These are phyloP conservation scores for Gerris buenoi DNA, from an alignment of 1,140 invertebrate species.

Conservation along the genomic window DNA sequence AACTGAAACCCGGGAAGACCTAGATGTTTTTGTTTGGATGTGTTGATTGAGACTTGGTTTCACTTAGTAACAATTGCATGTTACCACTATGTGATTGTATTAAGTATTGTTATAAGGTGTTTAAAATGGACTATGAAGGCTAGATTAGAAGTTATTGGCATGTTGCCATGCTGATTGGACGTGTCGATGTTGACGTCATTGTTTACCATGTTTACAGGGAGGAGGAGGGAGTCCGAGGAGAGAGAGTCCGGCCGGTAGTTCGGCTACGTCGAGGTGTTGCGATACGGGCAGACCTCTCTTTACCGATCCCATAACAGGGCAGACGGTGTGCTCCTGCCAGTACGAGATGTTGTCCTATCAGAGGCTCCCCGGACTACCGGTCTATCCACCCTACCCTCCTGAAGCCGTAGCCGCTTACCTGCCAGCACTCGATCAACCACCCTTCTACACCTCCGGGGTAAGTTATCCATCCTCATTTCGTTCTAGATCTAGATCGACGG, in stretches of 20 bases:
- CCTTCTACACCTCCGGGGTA: slow-evolving; percentile 66
- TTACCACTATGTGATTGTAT: too few species aligned
- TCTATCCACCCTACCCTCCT: slow-evolving; percentile 45
- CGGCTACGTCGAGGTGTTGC: slow-evolving; percentile 55
- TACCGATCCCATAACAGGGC: slow-evolving; percentile 80
- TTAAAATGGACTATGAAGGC: too few species aligned
- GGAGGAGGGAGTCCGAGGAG: slow-evolving; percentile 6
- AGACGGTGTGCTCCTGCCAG: slow-evolving; percentile 85
- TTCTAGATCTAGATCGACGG: too few species aligned
- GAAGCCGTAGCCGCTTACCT: slow-evolving; percentile 65
- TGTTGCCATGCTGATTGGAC: too few species aligned
- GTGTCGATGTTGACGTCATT: too few species aligned
- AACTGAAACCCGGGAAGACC: too few species aligned
- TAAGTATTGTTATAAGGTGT: too few species aligned
- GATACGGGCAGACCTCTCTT: slow-evolving; percentile 81
- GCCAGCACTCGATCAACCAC: slow-evolving; percentile 61
- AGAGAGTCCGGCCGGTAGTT: slow-evolving; percentile 10
- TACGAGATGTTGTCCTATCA: slow-evolving; percentile 37
- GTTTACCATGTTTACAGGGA: not conserved
- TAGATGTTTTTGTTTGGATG: too few species aligned
- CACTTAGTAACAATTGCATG: too few species aligned
- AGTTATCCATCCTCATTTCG: too few species aligned
- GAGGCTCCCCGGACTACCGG: slow-evolving; percentile 58
- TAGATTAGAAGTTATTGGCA: too few species aligned
- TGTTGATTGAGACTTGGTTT: too few species aligned